Base-by-base conservation (phyloP, 2,888 invertebrate species). In the Diadegma fenestrale region DNA sequence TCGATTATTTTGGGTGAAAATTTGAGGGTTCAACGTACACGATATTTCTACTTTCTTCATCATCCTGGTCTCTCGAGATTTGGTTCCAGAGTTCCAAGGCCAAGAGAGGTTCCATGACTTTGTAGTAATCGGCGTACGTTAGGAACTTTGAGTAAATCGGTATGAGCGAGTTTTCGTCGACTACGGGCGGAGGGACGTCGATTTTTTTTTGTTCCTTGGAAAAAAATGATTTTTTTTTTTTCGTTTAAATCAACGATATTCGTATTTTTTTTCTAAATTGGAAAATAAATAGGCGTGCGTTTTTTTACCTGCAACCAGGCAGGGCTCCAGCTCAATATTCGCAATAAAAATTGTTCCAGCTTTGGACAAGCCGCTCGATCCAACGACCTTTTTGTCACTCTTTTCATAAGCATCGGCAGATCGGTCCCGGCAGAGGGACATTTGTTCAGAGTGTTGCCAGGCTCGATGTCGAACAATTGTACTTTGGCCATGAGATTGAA, bases 311-410 rank as follows among this genome's bases (percentile, higher is more conserved):
- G 93, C 2, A 97, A 91, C 97, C 97, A 97, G 37, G 95, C 94
- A 10, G 96, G 95, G 89, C 96, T 95, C 97, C 97, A 97, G 1
- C 79, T 89, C 6, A 96, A 94, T 86, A 97, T 95, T 86, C 95
- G 94, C 86, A 95, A 93, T 37, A 96, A 92, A 14, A 95, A 95
- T 63, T 95, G 93, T 86, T 93, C 91, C 8, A 91, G 69, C 71
- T 87, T 91, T 17, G 89, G 88, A 43, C 84, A 85, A 7, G 79
- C 68, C 0, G 61, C 10, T 26, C 8, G 61, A 12, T 95, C 95
- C 14, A 87, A 37, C 14, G 8, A 41, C 14, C n/a, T 26, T 12
- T 26, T 33, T 0, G 73, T 22, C 4, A 84, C 48, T 77, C 86
- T 89, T 4, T 86, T 85, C 0, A 43, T 19, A 6, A 91, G 90